Evolutionary conservation across 2,888 invertebrate genomes (phyloP), one percentile per base, ranked within the genome.

Genomic region (Acronicta psi): DNA sequence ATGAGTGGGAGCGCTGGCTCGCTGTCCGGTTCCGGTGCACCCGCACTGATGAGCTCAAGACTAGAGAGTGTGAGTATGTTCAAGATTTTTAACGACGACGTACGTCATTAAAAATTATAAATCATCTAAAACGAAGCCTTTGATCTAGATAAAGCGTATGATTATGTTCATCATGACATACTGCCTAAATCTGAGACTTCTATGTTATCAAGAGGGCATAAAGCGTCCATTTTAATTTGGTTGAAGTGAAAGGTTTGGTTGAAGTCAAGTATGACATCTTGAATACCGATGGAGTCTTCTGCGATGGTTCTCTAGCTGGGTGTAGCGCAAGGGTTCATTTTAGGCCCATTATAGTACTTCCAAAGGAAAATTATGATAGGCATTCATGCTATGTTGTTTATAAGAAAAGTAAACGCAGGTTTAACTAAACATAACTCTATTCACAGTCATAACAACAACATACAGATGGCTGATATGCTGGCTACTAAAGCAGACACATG

Each of bases 391-490:
- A 9, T 25, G 2, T 9, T 6, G 10, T 7, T 25, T 3, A 6
- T 25, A 25, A 25, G 1, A 13, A 3, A 31, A 31, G 11, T 29
- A 7, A 10, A 29, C 10, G 1, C 2, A 6, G 11, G 2, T 3
- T 13, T 25, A 14, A 42, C 1, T 11, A 20, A 40, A 7, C 3
- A 9, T 40, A 20, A 47, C 9, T 47, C 17, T 18, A 18, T 36
- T 59, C 37, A 31, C 92, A 97, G 97, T 97, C 86, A 95, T 97
- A 62, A 92, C 95, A 34, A 93, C 95, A 42, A 95, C 96, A 23
- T 98, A 97, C 89, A 96, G 97, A 85, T 99, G 98, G 98, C 93
- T 99, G 18, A 94, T 98, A 43, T 96, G 97, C 73, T 97, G 97
- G 93, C 91, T 98, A 6, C 89, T 97, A n/a, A 93, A 95, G 58